Evolutionary conservation across 1,140 invertebrate genomes (phyloP).

Genomic region (Meloidogyne exigua): DNA sequence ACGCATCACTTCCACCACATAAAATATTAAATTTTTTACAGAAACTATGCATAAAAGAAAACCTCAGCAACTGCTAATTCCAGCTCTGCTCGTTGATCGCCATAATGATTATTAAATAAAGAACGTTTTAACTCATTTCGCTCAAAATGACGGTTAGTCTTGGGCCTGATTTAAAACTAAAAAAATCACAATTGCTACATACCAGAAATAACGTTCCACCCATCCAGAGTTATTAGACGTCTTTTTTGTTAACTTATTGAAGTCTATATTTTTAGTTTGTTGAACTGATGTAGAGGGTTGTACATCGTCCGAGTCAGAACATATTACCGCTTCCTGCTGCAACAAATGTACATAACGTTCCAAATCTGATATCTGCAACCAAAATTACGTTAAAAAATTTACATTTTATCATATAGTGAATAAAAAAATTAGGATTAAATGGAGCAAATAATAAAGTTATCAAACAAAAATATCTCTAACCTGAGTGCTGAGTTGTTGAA

Average conservation of each 20-base stretch:
- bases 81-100: conserved; percentile 84
- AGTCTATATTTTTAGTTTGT: neutral
- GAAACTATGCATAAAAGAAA: neutral
- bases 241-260: neutral
- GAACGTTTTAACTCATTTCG: conserved; percentile 82
- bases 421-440: no score
- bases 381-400: no score
- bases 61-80: conserved; percentile 80
- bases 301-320: no score
- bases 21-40: neutral
- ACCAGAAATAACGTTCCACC: neutral
- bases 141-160: conserved; percentile 67
- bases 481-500: conserved; percentile 80
- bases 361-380: conserved; percentile 82
- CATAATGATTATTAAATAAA: conserved; percentile 82
- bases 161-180: neutral
- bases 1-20: conserved; percentile 69
- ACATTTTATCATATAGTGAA: no score
- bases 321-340: conserved; percentile 71
- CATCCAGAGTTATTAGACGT: neutral
- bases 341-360: conserved; percentile 94
- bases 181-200: neutral
- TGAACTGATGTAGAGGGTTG: neutral
- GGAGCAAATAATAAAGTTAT: no score
- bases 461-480: no score